These are phyloP conservation scores for Hylaeus volcanicus DNA, from an alignment of 1,140 invertebrate species.

Conservation along the genomic window DNA sequence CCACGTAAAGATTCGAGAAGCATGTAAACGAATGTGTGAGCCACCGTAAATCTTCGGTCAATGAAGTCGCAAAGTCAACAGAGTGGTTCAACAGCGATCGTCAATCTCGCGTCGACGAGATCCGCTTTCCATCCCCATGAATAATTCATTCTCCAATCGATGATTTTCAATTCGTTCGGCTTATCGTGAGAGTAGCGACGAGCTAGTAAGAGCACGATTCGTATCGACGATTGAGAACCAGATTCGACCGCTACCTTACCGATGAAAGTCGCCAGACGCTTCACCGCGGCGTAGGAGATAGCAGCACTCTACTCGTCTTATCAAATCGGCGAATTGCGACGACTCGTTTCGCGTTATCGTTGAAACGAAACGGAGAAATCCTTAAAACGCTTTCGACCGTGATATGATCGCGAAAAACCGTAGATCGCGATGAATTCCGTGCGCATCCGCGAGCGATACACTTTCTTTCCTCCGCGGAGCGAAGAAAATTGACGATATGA, in stretches of 20 bases:
- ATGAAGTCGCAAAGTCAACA: conserved; percentile 94
- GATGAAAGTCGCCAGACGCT: conserved; percentile 32
- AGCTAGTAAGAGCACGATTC: not conserved
- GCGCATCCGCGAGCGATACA: not conserved
- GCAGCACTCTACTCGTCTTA: conserved; percentile 50
- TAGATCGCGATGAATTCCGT: not conserved
- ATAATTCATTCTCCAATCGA: conserved; percentile 14
- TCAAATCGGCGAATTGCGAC: too few species aligned
- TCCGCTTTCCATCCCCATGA: conserved; percentile 84
- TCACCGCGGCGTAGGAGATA: conserved; percentile 45
- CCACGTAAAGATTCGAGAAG: too few species aligned
- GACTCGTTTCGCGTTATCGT: not conserved
- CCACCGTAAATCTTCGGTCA: conserved; percentile 85
- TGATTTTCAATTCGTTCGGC: not conserved
- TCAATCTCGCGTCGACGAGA: conserved; percentile 85
- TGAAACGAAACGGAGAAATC: not conserved
- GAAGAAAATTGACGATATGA: not conserved
- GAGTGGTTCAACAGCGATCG: conserved; percentile 84
- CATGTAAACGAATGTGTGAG: too few species aligned
- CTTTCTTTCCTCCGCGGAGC: not conserved
- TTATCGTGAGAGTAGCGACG: conserved; percentile 8
- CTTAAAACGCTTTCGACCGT: too few species aligned
- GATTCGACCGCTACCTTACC: conserved; percentile 52
- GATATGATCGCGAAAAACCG: too few species aligned
- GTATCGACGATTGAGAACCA: conserved; percentile 28